phyloP scores from a whole-genome alignment of 1,140 invertebrate genomes.

The Globodera rostochiensis region DNA sequence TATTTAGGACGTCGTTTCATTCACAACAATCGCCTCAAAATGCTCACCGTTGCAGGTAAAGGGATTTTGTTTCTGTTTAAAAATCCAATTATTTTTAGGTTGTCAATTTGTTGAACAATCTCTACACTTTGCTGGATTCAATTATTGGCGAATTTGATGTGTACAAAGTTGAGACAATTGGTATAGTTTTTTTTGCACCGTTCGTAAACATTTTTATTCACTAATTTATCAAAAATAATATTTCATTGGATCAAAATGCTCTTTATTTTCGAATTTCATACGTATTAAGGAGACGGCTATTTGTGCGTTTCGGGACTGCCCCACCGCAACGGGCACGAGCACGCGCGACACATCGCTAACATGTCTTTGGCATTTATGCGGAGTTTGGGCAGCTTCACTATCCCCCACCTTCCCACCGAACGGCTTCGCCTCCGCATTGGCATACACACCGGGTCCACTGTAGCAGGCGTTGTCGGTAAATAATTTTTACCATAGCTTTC shows the following conservation, averaged over 20 bases:
- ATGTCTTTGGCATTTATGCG: conserved; percentile 43
- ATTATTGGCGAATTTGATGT: conserved; percentile 91
- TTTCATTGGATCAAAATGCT: too few species aligned
- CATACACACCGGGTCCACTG: conserved; percentile 81
- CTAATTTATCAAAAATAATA: too few species aligned
- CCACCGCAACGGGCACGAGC: conserved; percentile 81
- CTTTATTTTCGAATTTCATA: neutral
- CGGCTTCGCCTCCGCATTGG: conserved; percentile 75
- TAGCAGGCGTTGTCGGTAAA: conserved; percentile 79
- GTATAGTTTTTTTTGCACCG: neutral
- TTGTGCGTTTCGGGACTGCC: conserved; percentile 73
- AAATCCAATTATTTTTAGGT: conserved; percentile 71
- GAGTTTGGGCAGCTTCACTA: conserved; percentile 38
- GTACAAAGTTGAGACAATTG: conserved; percentile 75
- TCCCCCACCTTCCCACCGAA: conserved; percentile 46
- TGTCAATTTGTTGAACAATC: conserved; percentile 90
- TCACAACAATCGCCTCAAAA: conserved; percentile 91
- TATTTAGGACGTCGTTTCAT: conserved; percentile 82
- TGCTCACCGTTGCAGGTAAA: conserved; percentile 81
- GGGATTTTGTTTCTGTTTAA: conserved; percentile 58
- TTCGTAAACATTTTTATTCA: too few species aligned
- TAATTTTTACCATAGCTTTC: too few species aligned
- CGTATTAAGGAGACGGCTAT: conserved; percentile 80
- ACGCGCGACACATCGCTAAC: conserved; percentile 85
- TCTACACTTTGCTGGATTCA: conserved; percentile 89